Conservation (phyloP, 2,797 vertebrate species). For the Bothrops alternatus region DNA sequence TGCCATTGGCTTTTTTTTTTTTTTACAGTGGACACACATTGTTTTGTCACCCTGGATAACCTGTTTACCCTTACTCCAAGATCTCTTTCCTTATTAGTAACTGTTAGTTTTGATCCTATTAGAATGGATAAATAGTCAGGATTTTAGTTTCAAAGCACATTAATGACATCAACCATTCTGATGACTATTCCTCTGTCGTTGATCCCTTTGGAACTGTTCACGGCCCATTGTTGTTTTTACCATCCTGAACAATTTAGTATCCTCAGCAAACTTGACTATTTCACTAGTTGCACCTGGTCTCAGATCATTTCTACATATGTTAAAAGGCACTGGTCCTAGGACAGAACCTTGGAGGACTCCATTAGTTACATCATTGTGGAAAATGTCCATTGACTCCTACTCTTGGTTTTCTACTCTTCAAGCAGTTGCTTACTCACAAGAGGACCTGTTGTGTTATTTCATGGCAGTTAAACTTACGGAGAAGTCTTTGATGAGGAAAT, state of each 20-base stretch:
- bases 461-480: neutral
- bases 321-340: neutral
- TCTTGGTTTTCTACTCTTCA: neutral
- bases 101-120: too few species aligned
- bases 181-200: too few species aligned
- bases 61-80: too few species aligned
- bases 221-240: neutral
- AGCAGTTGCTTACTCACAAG: neutral
- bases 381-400: neutral
- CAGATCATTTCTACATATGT: neutral
- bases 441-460: neutral
- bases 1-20: too few species aligned
- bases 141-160: too few species aligned
- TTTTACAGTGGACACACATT: too few species aligned
- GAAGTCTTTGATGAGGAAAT: neutral
- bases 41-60: too few species aligned
- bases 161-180: too few species aligned
- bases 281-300: neutral
- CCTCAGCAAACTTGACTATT: neutral
- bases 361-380: neutral
- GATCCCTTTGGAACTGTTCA: neutral
- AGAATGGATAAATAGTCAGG: too few species aligned
- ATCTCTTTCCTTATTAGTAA: too few species aligned
- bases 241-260: neutral
- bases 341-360: neutral